Evolutionary conservation across 2,888 invertebrate genomes (phyloP), one percentile per base, ranked within the genome.

Genomic region (Allygus modestus): DNA sequence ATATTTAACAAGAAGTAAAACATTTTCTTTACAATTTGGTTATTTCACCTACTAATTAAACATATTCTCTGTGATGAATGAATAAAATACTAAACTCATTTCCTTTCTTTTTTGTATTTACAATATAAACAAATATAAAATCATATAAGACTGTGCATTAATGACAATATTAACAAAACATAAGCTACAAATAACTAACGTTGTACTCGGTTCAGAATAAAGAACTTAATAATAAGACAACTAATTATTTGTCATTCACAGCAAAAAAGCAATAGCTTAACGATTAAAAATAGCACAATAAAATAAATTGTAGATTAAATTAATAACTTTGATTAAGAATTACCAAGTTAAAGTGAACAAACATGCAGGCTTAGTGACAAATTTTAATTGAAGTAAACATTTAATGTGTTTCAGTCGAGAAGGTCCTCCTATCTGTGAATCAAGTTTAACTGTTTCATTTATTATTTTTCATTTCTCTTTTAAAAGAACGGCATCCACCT

Each of bases 221-320:
- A 79, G 79, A 79, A 79, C 79, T 79, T 58, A 79, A 79, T 20
- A 58, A 51, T 79, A 79, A 79, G 15, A 58, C 26, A 79, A 79
- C 58, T 83, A 73, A 54, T 83, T 83, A 83, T 83, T 73, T 83
- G 83, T 83, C 82, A 82, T 73, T 83, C 71, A 83, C 83, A 83
- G 83, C 73, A 83, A 83, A 83, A 82, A 73, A 73, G 46, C 28
- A 41, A 26, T 23, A 79, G 51, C 28, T 41, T 15, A 77, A 51
- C 28, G 51, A 43, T 51, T 17, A 65, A 65, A 41, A 12, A 41
- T 77, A 77, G 77, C 43, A 77, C 46, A 77, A 77, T n/a, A 77
- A 51, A 51, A 28, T 51, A 28, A 77, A 23, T 31, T 7, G n/a
- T 73, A 77, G 41, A 46, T 46, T 15, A 65, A 65, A 65, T 31